These are phyloP conservation scores for Eira barbara DNA, from an alignment of 2,113 vertebrate genomes.

Conservation along the genomic window DNA sequence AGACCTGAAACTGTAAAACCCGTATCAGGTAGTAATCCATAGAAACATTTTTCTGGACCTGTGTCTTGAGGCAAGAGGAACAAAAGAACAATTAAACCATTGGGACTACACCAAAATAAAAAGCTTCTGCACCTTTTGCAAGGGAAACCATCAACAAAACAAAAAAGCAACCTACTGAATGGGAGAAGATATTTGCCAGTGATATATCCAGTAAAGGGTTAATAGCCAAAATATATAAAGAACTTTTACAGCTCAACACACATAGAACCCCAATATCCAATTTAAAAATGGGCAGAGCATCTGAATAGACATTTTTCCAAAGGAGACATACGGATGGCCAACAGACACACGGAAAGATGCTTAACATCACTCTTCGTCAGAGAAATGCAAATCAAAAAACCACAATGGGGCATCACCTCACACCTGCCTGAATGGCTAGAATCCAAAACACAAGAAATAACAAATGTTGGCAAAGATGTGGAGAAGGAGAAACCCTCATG, in stretches of 20 bases:
- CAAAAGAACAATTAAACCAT: background rate
- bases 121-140: background rate
- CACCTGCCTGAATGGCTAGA: background rate
- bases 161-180: background rate
- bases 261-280: background rate
- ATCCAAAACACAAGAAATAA: background rate
- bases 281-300: background rate
- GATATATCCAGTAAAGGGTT: background rate
- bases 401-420: background rate
- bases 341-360: background rate
- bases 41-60: background rate
- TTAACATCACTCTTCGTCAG: background rate
- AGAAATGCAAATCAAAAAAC: background rate
- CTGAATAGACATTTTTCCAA: background rate
- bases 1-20: background rate
- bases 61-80: background rate
- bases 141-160: background rate
- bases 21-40: background rate
- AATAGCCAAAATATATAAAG: background rate
- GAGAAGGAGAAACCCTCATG: background rate
- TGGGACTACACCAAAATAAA: background rate
- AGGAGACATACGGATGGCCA: background rate
- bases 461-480: background rate
- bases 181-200: background rate
- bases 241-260: background rate